These are phyloP conservation scores for Chrysocyon brachyurus DNA, from an alignment of 2,797 vertebrate genomes.

Conservation along the genomic window DNA sequence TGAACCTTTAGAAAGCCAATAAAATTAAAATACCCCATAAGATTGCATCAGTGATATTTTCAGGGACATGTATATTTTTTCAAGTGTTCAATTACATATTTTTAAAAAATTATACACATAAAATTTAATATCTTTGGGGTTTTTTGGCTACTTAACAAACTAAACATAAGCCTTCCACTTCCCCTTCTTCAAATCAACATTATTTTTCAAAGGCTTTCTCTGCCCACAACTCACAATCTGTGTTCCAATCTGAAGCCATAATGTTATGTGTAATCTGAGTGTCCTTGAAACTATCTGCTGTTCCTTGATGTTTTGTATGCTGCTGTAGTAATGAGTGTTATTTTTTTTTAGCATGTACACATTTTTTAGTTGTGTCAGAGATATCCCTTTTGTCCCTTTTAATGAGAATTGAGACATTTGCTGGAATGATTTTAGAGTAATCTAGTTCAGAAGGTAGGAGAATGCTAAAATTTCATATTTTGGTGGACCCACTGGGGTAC, in stretches of 20 bases:
- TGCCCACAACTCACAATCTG: not conserved
- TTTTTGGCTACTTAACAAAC: conserved; percentile 7
- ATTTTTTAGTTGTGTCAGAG: not conserved
- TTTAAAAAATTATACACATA: conserved; percentile 22
- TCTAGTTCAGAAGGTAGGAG: not conserved
- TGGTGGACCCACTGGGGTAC: not conserved
- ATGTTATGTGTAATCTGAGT: not conserved
- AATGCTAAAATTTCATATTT: not conserved
- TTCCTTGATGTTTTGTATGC: not conserved
- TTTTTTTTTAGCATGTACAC: not conserved
- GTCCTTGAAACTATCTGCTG: not conserved
- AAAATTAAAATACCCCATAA: conserved; percentile 35
- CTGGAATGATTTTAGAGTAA: conserved; percentile 32
- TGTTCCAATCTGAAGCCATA: conserved; percentile 5
- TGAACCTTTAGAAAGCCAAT: conserved; percentile 41
- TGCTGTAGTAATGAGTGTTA: not conserved
- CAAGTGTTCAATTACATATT: conserved; percentile 41
- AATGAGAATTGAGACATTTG: conserved; percentile 22
- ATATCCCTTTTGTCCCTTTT: not conserved
- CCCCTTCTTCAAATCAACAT: not conserved
- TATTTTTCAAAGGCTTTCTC: not conserved
- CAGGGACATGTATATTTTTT: conserved; percentile 2
- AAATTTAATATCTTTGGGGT: conserved; percentile 7
- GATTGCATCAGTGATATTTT: conserved; percentile 9
- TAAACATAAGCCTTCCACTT: not conserved